Evolutionary conservation across 2,888 invertebrate genomes (phyloP), one percentile per base, ranked within the genome.

Genomic region (Sinopyrophorus schimmeli): DNA sequence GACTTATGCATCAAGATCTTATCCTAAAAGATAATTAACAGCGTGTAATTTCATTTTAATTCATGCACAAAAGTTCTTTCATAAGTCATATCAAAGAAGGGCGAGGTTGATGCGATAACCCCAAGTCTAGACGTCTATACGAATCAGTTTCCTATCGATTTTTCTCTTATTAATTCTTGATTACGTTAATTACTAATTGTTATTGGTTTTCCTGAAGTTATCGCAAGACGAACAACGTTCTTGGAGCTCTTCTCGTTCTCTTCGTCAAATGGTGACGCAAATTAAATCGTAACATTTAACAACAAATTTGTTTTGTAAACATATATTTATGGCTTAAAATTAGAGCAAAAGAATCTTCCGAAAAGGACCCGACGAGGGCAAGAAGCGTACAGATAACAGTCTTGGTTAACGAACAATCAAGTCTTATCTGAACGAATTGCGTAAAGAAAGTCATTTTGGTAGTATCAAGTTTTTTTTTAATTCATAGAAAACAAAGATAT

Each of bases 101-200:
- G 14, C 34, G 37, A 46, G 38, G 46, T 46, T 38, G 30, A 2
- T 7, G 1, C n/a, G 46, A 46, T 46, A 46, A 46, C 46, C 46
- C 7, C 23, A 16, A 14, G 46, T 46, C 46, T 46, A 46, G 46
- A 46, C 46, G 17, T 37, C 30, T 44, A 16, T 21, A 21, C 2
- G 7, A 21, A 5, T 21, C 18, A 18, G 2, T 9, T 21, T 21
- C 5, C 5, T 21, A 21, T 9, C 21, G 7, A 21, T 9, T 21
- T 21, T n/a, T 21, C 2, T 21, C 9, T 7, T 9, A 7, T 2
- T n/a, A 21, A 21, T 21, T 21, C 21, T 21, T 2, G 9, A 21
- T 21, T 21, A 5, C 5, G 2, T 21, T 18, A 18, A 18, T 9
- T 1, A 3, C 10, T 32, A 32, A 34, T 20, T 34, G 34, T 20